A percentile compares a stretch with the other conserved stretches of the same genome.
Conservation (phyloP, 53 echinoderm and acorn worm species). For the Holothuria leucospilota region DNA sequence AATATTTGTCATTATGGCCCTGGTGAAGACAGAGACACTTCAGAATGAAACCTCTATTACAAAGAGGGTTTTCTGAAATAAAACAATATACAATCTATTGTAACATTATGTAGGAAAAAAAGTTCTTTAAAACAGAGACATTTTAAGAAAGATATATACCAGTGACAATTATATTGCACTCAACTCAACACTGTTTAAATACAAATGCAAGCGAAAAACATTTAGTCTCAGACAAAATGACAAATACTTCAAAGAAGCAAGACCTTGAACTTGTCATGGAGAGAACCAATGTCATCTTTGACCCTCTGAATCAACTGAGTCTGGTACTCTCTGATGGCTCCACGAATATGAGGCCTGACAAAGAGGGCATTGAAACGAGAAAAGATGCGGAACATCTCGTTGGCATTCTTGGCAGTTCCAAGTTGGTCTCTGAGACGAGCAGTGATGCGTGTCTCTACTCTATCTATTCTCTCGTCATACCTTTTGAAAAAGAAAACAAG, state of each 20-base stretch:
- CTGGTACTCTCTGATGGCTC: conserved; percentile 97
- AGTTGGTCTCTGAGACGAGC: conserved; percentile 99
- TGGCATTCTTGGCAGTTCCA: conserved; percentile 98
- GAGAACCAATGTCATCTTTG: conserved; percentile 98
- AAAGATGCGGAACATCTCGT: conserved; percentile 99
- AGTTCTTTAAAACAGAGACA: too few relatives aligned
- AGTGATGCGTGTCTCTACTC: conserved; percentile 98
- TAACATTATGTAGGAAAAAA: too few relatives aligned
- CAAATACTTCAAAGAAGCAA: too few relatives aligned
- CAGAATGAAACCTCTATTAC: too few relatives aligned
- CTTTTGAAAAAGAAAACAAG: conserved; percentile 22
- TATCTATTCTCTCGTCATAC: conserved; percentile 96
- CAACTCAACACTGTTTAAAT: too few relatives aligned
- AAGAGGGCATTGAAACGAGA: conserved; percentile 99
- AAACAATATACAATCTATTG: too few relatives aligned
- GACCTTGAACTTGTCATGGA: conserved; percentile 99
- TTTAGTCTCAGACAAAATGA: neutral
- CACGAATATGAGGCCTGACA: conserved; percentile 98
- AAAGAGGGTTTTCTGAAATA: too few relatives aligned
- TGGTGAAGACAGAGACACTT: neutral
- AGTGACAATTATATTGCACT: too few relatives aligned
- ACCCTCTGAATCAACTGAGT: conserved; percentile 96
- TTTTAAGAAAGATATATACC: too few relatives aligned
- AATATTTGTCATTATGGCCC: too few relatives aligned
- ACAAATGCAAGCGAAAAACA: too few relatives aligned